Evolutionary conservation across 2,888 invertebrate genomes (phyloP).

Genomic region (Melangyna quadrimaculata): DNA sequence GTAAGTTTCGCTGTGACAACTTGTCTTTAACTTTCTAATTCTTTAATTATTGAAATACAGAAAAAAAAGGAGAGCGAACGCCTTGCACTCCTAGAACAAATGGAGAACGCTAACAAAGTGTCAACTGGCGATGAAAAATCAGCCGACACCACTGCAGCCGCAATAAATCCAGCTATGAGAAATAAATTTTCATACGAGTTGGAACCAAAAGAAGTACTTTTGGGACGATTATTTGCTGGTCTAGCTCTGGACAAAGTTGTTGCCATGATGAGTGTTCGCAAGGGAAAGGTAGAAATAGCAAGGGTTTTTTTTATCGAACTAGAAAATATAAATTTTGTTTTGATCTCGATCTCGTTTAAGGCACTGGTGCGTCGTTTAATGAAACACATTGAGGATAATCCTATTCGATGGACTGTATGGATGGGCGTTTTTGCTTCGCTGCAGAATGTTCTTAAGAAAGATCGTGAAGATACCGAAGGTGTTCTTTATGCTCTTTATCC

Average conservation of each 20-base stretch:
- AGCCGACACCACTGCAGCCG: conserved; percentile 75
- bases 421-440: conserved; percentile 79
- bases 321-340: neutral
- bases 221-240: conserved; percentile 85
- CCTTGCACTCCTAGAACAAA: conserved; percentile 80
- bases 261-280: conserved; percentile 89
- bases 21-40: neutral
- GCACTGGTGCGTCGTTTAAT: conserved; percentile 86
- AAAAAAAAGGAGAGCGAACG: conserved; percentile 81
- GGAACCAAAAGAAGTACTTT: conserved; percentile 82
- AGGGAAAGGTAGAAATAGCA: conserved; percentile 86
- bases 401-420: conserved; percentile 80
- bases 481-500: conserved; percentile 78
- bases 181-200: conserved; percentile 79
- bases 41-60: conserved; percentile 55
- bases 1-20: conserved; percentile 74
- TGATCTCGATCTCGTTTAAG: conserved; percentile 80
- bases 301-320: neutral
- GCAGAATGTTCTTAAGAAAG: conserved; percentile 79
- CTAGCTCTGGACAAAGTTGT: conserved; percentile 87
- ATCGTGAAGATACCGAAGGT: conserved; percentile 80
- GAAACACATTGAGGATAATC: conserved; percentile 80
- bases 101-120: conserved; percentile 78
- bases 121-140: conserved; percentile 76
- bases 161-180: conserved; percentile 77